Conservation (phyloP, 2,113 vertebrate species). For the Reinhardtius hippoglossoides region DNA sequence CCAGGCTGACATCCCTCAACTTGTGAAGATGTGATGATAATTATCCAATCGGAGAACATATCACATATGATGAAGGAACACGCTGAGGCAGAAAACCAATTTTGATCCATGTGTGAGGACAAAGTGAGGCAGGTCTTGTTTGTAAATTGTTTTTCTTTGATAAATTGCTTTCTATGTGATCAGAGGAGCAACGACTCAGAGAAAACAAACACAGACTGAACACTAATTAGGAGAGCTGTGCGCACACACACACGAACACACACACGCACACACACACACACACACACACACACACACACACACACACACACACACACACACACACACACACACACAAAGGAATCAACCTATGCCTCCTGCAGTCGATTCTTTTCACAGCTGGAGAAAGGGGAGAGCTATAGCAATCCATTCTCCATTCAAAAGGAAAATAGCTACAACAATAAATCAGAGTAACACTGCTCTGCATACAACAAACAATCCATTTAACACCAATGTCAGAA, state of each 20-base stretch:
- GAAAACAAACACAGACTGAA: constrained; percentile 73
- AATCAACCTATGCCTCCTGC: constrained; percentile 52
- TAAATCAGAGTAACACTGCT: constrained; percentile 44
- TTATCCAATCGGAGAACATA: constrained; percentile 52
- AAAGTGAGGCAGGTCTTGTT: constrained; percentile 61
- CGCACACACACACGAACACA: background rate
- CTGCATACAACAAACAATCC: constrained; percentile 33
- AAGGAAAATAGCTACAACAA: constrained; percentile 37
- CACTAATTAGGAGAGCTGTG: constrained; percentile 68
- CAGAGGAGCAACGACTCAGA: constrained; percentile 51
- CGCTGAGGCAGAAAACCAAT: constrained; percentile 74
- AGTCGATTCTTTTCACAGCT: constrained; percentile 54
- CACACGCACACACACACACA: background rate
- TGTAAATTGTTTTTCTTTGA: constrained; percentile 78
- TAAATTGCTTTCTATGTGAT: constrained; percentile 73
- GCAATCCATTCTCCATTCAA: constrained; percentile 34
- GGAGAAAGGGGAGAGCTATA: constrained; percentile 11
- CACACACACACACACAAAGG: background rate
- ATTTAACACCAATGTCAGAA: constrained; percentile 11
- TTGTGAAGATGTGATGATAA: constrained; percentile 55
- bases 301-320: background rate
- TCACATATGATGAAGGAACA: constrained; percentile 68
- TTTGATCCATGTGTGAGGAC: constrained; percentile 71
- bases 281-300: background rate
- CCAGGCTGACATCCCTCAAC: constrained; percentile 32